These are phyloP conservation scores for Shargacucullia verbasci DNA, from an alignment of 2,888 invertebrate genomes.

Conservation along the genomic window DNA sequence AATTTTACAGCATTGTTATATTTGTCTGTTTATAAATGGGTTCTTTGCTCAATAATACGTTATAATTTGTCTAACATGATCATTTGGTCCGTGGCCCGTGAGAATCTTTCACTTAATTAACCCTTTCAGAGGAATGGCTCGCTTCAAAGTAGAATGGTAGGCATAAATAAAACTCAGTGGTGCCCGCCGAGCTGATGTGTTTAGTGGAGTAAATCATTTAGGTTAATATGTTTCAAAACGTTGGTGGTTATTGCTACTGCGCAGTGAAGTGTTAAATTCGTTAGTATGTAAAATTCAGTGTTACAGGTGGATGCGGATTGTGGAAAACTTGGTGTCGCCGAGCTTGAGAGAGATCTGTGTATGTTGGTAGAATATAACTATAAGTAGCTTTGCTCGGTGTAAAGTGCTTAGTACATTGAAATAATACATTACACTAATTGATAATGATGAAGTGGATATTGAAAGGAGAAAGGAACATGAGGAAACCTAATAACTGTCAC, in stretches of 20 bases:
- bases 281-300: constrained; percentile 3
- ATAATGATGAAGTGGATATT: too few relatives aligned
- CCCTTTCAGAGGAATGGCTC: constrained; percentile 79
- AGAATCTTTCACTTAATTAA: constrained; percentile 87
- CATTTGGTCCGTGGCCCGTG: constrained; percentile 76
- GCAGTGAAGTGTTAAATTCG: constrained; percentile 34
- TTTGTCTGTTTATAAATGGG: constrained; percentile 70
- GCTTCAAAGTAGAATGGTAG: constrained; percentile 84
- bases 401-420: too few relatives aligned
- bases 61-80: constrained; percentile 85
- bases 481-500: too few relatives aligned
- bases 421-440: too few relatives aligned
- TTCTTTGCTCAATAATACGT: constrained; percentile 84
- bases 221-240: constrained; percentile 70
- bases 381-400: too few relatives aligned
- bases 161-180: constrained; percentile 75
- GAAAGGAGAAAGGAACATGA: too few relatives aligned
- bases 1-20: constrained; percentile 46
- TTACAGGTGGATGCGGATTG: too few relatives aligned
- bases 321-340: too few relatives aligned
- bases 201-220: constrained; percentile 72
- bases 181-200: constrained; percentile 68
- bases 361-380: too few relatives aligned
- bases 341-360: too few relatives aligned
- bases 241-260: constrained; percentile 32